phyloP scores from a whole-genome alignment of 1,140 invertebrate species.

The Orussus abietinus region DNA sequence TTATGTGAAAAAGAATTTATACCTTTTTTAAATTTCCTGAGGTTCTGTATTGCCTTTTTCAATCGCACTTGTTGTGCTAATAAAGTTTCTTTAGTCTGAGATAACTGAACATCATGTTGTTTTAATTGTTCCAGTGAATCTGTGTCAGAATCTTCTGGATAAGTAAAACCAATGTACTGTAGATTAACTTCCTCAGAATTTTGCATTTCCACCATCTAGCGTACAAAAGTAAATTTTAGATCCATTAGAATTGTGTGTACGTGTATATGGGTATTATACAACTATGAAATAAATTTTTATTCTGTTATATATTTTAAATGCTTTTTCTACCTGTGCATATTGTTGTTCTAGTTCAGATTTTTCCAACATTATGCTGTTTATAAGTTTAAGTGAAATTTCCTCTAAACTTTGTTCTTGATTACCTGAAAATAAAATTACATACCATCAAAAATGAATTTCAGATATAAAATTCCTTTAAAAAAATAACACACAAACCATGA shows the following conservation, averaged over 20 bases:
- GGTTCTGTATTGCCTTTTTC: conserved; percentile 49
- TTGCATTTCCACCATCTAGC: conserved; percentile 62
- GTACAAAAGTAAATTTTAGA: conserved; percentile 3
- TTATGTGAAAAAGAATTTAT: conserved; percentile 1
- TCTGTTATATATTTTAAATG: conserved; percentile 1
- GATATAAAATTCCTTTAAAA: too few species aligned
- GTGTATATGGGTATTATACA: conserved; percentile 2
- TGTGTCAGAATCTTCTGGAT: conserved; percentile 60
- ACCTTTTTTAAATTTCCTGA: conserved; percentile 42
- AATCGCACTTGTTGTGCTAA: conserved; percentile 63
- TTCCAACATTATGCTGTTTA: conserved; percentile 64
- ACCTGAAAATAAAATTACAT: conserved; percentile 29
- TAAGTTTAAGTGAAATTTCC: conserved; percentile 70
- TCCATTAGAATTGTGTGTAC: not conserved
- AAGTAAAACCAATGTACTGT: conserved; percentile 64
- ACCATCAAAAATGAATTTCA: too few species aligned
- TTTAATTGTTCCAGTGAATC: conserved; percentile 63
- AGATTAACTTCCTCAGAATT: conserved; percentile 55
- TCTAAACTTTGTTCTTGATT: conserved; percentile 64
- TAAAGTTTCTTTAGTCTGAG: conserved; percentile 60
- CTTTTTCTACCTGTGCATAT: conserved; percentile 57
- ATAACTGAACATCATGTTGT: conserved; percentile 61
- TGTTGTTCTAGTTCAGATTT: conserved; percentile 65
- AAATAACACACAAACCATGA: too few species aligned
- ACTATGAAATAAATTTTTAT: conserved; percentile 1